phyloP scores from a whole-genome alignment of 2,888 invertebrate species.

The Scaptomyza parva region DNA sequence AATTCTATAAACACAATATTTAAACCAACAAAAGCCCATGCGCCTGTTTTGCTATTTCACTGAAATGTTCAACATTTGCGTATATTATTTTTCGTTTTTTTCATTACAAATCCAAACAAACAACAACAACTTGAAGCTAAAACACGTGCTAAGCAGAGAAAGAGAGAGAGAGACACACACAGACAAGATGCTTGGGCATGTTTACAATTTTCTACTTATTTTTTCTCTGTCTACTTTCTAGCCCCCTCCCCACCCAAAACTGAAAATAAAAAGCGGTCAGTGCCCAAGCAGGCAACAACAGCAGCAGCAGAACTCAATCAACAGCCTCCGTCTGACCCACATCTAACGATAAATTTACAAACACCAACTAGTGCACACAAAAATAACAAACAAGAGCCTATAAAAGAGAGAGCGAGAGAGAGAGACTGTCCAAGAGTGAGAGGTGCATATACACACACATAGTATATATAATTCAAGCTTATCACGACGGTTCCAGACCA shows the following conservation, averaged over 20 bases:
- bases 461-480: slow-evolving; percentile 68
- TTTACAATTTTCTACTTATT: slow-evolving; percentile 31
- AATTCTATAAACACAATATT: not conserved
- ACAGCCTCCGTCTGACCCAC: slow-evolving; percentile 67
- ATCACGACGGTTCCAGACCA: slow-evolving; percentile 79
- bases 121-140: slow-evolving; percentile 9
- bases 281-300: slow-evolving; percentile 26
- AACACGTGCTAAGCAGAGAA: slow-evolving; percentile 35
- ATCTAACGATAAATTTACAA: slow-evolving; percentile 70
- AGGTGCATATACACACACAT: not conserved
- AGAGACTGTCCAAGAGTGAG: not conserved
- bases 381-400: slow-evolving; percentile 24
- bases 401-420: slow-evolving; percentile 27
- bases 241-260: not conserved
- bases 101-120: slow-evolving; percentile 22
- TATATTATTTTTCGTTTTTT: slow-evolving; percentile 29
- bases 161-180: slow-evolving; percentile 6
- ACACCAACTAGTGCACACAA: slow-evolving; percentile 57
- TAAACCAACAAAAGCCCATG: not conserved
- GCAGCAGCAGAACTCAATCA: slow-evolving; percentile 64
- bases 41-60: slow-evolving; percentile 12
- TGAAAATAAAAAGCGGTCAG: slow-evolving; percentile 37
- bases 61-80: slow-evolving; percentile 29
- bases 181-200: slow-evolving; percentile 31
- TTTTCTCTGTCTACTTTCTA: slow-evolving; percentile 14